phyloP scores from a whole-genome alignment of 2,888 invertebrate genomes.

The Acrobasis consociella region DNA sequence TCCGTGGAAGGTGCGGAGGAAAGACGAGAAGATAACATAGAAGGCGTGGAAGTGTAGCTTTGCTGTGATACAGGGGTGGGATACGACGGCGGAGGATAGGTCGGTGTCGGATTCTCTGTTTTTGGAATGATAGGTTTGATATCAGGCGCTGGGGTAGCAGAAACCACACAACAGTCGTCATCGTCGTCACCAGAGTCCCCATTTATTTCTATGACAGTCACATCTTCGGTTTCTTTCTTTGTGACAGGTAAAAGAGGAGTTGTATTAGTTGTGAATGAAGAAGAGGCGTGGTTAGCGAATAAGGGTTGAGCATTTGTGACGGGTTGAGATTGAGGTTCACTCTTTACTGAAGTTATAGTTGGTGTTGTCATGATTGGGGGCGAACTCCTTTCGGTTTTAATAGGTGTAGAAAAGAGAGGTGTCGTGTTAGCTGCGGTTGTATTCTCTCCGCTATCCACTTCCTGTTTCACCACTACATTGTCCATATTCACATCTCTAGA shows the following conservation, averaged over 20 bases:
- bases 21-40: slow-evolving; percentile 43
- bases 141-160: slow-evolving; percentile 71
- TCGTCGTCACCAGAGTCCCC: slow-evolving; percentile 77
- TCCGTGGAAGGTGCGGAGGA: slow-evolving; percentile 56
- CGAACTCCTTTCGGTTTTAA: slow-evolving; percentile 68
- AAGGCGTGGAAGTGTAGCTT: slow-evolving; percentile 43
- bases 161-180: slow-evolving; percentile 77
- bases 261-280: slow-evolving; percentile 27
- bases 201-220: slow-evolving; percentile 74
- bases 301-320: slow-evolving; percentile 35
- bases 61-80: slow-evolving; percentile 44
- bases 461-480: slow-evolving; percentile 68
- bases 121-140: slow-evolving; percentile 70
- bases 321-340: slow-evolving; percentile 53
- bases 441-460: slow-evolving; percentile 47
- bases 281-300: slow-evolving; percentile 35
- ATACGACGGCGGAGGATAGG: slow-evolving; percentile 53
- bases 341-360: slow-evolving; percentile 60
- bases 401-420: slow-evolving; percentile 62
- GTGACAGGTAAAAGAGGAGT: slow-evolving; percentile 59
- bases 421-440: slow-evolving; percentile 28
- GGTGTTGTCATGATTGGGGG: slow-evolving; percentile 56
- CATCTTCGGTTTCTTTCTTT: slow-evolving; percentile 58
- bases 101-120: slow-evolving; percentile 51
- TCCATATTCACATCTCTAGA: slow-evolving; percentile 47